A percentile compares a stretch with the other conserved stretches of the same genome.
Evolutionary conservation across 1,140 invertebrate genomes (phyloP).

Genomic region (Macrocentrus cingulum): DNA sequence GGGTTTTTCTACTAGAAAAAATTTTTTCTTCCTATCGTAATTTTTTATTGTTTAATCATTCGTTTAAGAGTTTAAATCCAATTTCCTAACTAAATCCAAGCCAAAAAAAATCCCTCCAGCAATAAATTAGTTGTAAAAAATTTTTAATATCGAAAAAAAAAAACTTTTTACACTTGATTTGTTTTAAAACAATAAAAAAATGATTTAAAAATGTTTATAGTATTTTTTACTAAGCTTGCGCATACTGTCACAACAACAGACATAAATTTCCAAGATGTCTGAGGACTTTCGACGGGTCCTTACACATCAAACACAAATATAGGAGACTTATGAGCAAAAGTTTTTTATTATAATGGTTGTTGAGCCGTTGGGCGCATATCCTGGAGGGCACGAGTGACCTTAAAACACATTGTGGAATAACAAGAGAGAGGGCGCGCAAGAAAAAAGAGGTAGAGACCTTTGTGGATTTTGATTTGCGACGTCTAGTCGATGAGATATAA

Average conservation of each 20-base stretch:
- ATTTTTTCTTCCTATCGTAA: too few relatives aligned
- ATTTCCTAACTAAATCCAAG: too few relatives aligned
- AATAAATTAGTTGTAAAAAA: too few relatives aligned
- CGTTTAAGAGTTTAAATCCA: too few relatives aligned
- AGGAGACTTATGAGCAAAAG: neutral
- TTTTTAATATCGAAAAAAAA: too few relatives aligned
- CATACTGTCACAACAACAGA: conserved; percentile 5
- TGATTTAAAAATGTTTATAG: conserved; percentile 1
- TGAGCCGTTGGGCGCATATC: neutral
- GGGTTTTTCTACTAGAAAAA: too few relatives aligned
- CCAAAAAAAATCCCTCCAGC: too few relatives aligned
- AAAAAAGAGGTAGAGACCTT: neutral
- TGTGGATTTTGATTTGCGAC: conserved; percentile 38
- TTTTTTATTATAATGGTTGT: conserved; percentile 1
- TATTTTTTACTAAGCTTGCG: neutral
- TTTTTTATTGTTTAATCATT: too few relatives aligned
- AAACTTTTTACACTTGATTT: too few relatives aligned
- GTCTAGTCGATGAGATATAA: conserved; percentile 36
- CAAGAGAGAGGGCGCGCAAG: neutral
- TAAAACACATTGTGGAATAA: neutral
- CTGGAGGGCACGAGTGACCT: neutral
- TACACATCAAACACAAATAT: conserved; percentile 16
- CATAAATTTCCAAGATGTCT: conserved; percentile 11
- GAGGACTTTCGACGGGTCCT: conserved; percentile 8
- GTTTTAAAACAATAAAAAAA: too few relatives aligned